Conservation (phyloP, 2,113 vertebrate species). For the Axis porcinus region DNA sequence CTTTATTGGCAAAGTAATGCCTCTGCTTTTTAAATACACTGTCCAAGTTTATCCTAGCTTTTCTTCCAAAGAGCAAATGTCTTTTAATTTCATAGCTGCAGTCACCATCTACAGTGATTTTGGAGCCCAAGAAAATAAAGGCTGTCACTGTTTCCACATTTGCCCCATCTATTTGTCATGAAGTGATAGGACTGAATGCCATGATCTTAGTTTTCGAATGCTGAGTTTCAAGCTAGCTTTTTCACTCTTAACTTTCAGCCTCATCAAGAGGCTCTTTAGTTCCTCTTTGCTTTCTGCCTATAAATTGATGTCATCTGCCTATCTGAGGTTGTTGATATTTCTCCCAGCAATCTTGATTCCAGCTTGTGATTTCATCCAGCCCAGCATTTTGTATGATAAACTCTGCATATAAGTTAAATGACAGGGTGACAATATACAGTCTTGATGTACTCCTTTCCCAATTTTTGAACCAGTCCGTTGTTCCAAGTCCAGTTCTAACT, state of each 20-base stretch:
- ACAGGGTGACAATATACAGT: neutral
- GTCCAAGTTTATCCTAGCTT: neutral
- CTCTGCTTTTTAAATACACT: neutral
- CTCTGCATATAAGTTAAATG: neutral
- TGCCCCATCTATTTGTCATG: neutral
- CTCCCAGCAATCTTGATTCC: neutral
- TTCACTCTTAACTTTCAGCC: neutral
- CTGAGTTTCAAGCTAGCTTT: neutral
- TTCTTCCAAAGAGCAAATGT: neutral
- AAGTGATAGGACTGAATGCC: neutral
- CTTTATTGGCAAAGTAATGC: neutral
- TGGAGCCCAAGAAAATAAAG: neutral
- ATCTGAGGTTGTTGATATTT: neutral
- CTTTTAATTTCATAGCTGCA: neutral
- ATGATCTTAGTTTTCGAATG: neutral
- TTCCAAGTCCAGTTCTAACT: neutral
- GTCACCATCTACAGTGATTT: neutral
- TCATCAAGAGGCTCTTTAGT: neutral
- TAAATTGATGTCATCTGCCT: neutral
- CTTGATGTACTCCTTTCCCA: neutral
- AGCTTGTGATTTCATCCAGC: neutral
- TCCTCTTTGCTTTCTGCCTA: neutral
- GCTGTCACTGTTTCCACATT: neutral
- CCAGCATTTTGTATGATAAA: neutral
- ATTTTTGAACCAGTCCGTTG: neutral